Conservation (phyloP, 2,113 vertebrate genomes). For the Carassius carassius region DNA sequence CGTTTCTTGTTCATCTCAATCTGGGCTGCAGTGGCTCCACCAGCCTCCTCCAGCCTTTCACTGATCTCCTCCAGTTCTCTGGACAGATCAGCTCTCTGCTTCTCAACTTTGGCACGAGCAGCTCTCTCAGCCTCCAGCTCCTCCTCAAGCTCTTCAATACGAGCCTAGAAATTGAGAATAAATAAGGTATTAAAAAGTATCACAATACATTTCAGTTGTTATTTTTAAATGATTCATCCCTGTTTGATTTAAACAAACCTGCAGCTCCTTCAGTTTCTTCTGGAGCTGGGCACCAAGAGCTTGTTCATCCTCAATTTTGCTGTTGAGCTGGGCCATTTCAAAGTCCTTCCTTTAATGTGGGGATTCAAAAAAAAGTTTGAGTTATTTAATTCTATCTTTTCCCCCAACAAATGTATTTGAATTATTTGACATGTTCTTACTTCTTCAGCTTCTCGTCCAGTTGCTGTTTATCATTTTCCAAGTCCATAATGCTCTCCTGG, state of each 20-base stretch:
- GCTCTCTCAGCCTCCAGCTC: conserved; percentile 82
- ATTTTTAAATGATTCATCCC: no score
- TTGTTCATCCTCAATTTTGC: conserved; percentile 87
- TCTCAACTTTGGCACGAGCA: conserved; percentile 80
- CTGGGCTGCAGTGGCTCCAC: conserved; percentile 81
- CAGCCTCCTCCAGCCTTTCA: conserved; percentile 87
- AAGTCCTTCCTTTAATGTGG: conserved; percentile 80
- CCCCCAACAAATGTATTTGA: not conserved
- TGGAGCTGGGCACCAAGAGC: conserved; percentile 80
- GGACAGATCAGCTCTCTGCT: conserved; percentile 81
- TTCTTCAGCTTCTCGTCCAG: conserved; percentile 78
- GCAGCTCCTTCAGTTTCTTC: conserved; percentile 89
- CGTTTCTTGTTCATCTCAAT: conserved; percentile 88
- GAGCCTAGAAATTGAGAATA: conserved; percentile 54
- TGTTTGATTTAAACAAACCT: conserved; percentile 69
- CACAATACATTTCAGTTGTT: not conserved
- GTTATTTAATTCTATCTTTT: not conserved
- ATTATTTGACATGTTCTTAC: conserved; percentile 51
- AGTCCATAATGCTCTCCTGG: conserved; percentile 77
- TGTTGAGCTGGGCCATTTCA: conserved; percentile 79
- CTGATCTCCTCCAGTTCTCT: conserved; percentile 92
- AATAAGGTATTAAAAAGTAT: not conserved
- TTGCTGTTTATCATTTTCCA: conserved; percentile 79
- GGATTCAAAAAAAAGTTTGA: not conserved
- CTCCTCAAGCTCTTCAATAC: conserved; percentile 81